Conservation (phyloP, 2,888 invertebrate genomes). For the Ectropis crepuscularia region DNA sequence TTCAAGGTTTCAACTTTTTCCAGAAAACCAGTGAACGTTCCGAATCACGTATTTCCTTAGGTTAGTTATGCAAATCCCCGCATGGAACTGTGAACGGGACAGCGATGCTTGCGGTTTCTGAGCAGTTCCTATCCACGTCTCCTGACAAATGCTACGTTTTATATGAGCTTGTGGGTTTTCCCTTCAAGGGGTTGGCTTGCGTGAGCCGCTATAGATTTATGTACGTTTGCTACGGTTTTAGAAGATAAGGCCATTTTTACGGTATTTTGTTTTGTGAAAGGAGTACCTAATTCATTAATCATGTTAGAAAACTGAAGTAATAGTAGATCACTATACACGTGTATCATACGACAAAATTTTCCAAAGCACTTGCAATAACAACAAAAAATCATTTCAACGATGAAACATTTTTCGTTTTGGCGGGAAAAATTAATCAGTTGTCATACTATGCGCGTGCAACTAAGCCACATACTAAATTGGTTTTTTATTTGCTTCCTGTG, state of each 20-base stretch:
- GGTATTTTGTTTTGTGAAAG: not conserved
- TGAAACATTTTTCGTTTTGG: too few relatives aligned
- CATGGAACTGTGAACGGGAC: slow-evolving; percentile 25
- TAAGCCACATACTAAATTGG: too few relatives aligned
- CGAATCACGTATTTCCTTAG: slow-evolving; percentile 9
- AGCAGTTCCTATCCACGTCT: slow-evolving; percentile 23
- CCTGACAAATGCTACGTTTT: slow-evolving; percentile 32
- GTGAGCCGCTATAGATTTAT: slow-evolving; percentile 20
- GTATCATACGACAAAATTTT: too few relatives aligned
- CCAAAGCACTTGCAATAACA: too few relatives aligned
- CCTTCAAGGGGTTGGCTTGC: slow-evolving; percentile 9
- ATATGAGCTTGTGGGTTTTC: slow-evolving; percentile 11
- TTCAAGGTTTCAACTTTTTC: slow-evolving; percentile 1
- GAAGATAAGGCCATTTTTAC: not conserved
- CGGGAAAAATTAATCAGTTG: too few relatives aligned
- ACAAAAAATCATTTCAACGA: too few relatives aligned
- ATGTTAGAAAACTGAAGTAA: not conserved
- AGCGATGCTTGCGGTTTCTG: slow-evolving; percentile 26
- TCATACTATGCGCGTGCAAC: too few relatives aligned
- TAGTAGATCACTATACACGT: too few relatives aligned
- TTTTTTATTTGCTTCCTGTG: too few relatives aligned
- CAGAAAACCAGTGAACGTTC: slow-evolving; percentile 3
- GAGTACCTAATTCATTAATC: not conserved
- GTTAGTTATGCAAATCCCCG: slow-evolving; percentile 26
- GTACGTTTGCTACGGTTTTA: slow-evolving; percentile 4